These are phyloP conservation scores for Parnassius smintheus DNA, from an alignment of 2,888 invertebrate species.

Conservation along the genomic window DNA sequence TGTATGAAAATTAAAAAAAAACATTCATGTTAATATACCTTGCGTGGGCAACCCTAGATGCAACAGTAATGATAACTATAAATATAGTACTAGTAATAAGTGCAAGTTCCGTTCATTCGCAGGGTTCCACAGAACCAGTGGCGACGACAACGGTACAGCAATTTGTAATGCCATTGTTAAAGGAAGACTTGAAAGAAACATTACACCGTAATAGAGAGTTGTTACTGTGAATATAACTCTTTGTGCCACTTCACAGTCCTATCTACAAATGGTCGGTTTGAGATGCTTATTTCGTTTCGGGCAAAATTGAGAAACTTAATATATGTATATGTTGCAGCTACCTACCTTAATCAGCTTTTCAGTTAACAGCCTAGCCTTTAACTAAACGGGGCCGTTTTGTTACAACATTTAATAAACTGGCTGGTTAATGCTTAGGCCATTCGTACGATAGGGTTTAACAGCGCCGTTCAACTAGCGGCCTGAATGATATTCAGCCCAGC, in stretches of 20 bases:
- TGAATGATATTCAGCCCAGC: too few species aligned
- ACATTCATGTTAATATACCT: not conserved
- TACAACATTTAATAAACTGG: too few species aligned
- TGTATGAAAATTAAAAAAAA: not conserved
- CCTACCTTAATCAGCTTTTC: too few species aligned
- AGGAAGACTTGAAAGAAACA: slow-evolving; percentile 21
- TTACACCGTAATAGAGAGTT: slow-evolving; percentile 10
- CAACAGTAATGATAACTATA: slow-evolving; percentile 14
- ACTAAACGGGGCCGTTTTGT: too few species aligned
- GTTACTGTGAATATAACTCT: slow-evolving; percentile 12
- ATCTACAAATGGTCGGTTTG: slow-evolving; percentile 2
- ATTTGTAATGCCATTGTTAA: slow-evolving; percentile 25
- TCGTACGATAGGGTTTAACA: too few species aligned
- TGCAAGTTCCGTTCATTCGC: slow-evolving; percentile 18
- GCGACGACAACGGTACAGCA: slow-evolving; percentile 18
- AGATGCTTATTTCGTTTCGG: not conserved
- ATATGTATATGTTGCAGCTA: too few species aligned
- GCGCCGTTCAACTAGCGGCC: too few species aligned
- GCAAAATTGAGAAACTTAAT: too few species aligned
- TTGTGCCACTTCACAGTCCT: slow-evolving; percentile 6
- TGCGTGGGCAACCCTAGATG: slow-evolving; percentile 9
- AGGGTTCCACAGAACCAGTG: slow-evolving; percentile 4
- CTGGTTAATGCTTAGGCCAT: too few species aligned
- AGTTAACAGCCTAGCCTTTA: too few species aligned
- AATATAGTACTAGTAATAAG: slow-evolving; percentile 12